Evolutionary conservation across 1,140 invertebrate genomes (phyloP).

Genomic region (Psix sp.): DNA sequence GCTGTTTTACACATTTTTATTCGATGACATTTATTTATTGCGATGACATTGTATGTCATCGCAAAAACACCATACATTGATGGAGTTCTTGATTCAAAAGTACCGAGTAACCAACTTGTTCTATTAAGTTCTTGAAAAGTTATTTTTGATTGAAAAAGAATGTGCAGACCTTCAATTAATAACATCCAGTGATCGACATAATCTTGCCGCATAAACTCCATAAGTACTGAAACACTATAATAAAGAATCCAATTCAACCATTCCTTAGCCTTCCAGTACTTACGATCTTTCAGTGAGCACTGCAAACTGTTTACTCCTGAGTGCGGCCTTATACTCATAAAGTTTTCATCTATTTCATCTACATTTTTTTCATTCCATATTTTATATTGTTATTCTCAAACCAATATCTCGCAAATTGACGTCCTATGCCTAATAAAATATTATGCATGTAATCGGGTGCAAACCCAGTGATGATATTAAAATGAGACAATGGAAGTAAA

Average conservation of each 20-base stretch:
- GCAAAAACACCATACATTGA: constrained; percentile 11
- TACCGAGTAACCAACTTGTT: constrained; percentile 13
- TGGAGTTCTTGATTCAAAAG: constrained; percentile 5
- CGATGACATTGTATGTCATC: constrained; percentile 30
- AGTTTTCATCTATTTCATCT: constrained; percentile 3
- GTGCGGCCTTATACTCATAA: constrained; percentile 7
- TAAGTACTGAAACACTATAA: constrained; percentile 23
- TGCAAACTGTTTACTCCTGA: not conserved
- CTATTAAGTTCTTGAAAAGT: constrained; percentile 4
- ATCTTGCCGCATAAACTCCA: constrained; percentile 13
- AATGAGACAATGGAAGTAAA: no score
- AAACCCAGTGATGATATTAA: no score
- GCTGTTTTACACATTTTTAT: not conserved
- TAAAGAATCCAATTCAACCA: constrained; percentile 32
- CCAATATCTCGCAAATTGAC: no score
- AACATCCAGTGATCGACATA: constrained; percentile 33
- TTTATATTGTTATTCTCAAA: no score
- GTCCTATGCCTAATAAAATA: no score
- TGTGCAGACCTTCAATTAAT: constrained; percentile 19
- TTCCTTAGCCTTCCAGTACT: constrained; percentile 38
- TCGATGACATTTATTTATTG: not conserved
- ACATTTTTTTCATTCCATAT: no score
- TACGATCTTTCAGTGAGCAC: constrained; percentile 1
- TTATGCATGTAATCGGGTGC: no score
- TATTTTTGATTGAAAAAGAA: constrained; percentile 29